phyloP scores from a whole-genome alignment of 2,797 vertebrate species.

The Brachyalestes nurse region DNA sequence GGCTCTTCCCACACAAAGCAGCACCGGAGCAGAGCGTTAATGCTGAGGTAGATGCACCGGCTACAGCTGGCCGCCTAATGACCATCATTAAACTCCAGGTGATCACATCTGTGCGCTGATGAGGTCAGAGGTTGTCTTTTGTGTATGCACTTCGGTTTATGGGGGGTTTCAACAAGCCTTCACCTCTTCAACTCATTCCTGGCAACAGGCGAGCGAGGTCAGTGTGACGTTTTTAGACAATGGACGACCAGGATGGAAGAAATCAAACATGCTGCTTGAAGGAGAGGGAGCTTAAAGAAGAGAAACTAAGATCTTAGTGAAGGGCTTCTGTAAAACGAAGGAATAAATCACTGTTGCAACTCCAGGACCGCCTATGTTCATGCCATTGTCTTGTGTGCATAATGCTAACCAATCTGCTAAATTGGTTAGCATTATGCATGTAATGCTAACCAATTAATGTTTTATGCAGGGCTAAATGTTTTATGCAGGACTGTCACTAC shows the following conservation, averaged over 20 bases:
- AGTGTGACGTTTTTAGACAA: too few relatives aligned
- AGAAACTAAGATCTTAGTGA: too few relatives aligned
- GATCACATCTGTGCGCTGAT: background rate
- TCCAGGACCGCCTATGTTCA: background rate
- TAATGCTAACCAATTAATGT: background rate
- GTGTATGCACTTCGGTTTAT: background rate
- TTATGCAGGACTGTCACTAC: too few relatives aligned
- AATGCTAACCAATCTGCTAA: background rate
- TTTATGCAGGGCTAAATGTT: background rate
- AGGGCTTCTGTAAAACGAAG: too few relatives aligned
- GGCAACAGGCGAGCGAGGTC: background rate
- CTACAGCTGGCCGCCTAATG: constrained; percentile 1
- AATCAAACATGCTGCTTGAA: too few relatives aligned
- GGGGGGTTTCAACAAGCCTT: background rate
- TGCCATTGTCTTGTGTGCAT: too few relatives aligned
- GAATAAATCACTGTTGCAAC: too few relatives aligned
- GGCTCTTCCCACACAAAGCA: background rate
- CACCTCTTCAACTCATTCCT: background rate
- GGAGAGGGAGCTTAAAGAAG: too few relatives aligned
- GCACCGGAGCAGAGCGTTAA: background rate
- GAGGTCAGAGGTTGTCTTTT: background rate
- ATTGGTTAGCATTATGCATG: too few relatives aligned
- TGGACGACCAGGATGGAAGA: too few relatives aligned
- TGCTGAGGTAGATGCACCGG: background rate
- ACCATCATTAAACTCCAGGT: background rate